These are phyloP conservation scores for Lepeophtheirus salmonis DNA, from an alignment of 1,140 invertebrate species.

Conservation along the genomic window DNA sequence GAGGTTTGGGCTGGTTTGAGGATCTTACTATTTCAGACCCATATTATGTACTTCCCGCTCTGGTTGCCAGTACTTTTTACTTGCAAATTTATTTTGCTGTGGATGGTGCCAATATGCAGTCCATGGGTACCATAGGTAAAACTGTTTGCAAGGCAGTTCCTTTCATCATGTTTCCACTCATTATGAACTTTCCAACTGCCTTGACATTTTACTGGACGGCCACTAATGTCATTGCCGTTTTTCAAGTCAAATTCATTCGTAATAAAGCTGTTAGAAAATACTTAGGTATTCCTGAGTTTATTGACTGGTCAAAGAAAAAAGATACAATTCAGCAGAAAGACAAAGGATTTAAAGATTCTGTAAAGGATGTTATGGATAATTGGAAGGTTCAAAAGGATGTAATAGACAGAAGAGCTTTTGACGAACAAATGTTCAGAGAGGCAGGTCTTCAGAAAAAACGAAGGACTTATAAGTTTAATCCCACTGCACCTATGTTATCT, in stretches of 20 bases:
- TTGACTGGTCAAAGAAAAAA: constrained; percentile 35
- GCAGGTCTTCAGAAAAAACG: neutral
- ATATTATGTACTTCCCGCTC: constrained; percentile 61
- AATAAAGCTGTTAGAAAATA: constrained; percentile 48
- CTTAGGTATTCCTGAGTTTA: constrained; percentile 52
- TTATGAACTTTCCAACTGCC: constrained; percentile 57
- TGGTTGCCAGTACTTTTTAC: constrained; percentile 41
- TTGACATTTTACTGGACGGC: constrained; percentile 62
- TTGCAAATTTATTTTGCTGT: constrained; percentile 53
- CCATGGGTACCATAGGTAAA: constrained; percentile 42
- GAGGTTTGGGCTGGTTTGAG: constrained; percentile 79
- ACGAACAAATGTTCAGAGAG: constrained; percentile 10
- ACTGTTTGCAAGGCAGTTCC: constrained; percentile 54
- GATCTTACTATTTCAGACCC: constrained; percentile 81
- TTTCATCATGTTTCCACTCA: constrained; percentile 60
- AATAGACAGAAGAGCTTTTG: constrained; percentile 1
- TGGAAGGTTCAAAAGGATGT: constrained; percentile 13
- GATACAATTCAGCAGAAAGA: constrained; percentile 41
- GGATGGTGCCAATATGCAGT: constrained; percentile 38
- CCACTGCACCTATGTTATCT: neutral
- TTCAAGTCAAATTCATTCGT: constrained; percentile 57
- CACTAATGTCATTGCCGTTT: constrained; percentile 67
- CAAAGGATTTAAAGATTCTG: constrained; percentile 48
- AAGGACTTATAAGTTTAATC: constrained; percentile 13
- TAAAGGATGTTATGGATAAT: constrained; percentile 39